Evolutionary conservation across 2,888 invertebrate genomes (phyloP).

Genomic region (Syritta pipiens): DNA sequence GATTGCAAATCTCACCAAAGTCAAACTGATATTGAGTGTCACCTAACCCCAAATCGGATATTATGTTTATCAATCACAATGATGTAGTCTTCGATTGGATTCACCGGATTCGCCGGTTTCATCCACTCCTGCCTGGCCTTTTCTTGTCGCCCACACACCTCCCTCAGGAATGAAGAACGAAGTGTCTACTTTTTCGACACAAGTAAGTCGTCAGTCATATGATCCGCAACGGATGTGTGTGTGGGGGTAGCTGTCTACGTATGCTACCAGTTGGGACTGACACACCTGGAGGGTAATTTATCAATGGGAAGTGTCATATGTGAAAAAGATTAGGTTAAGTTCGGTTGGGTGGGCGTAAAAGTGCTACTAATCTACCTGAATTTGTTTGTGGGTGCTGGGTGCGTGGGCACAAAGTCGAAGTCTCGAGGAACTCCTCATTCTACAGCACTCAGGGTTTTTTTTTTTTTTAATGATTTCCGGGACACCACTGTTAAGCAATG

Average conservation of each 20-base stretch:
- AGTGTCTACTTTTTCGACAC: conserved; percentile 59
- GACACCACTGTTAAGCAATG: too few species aligned
- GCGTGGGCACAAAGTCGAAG: too few species aligned
- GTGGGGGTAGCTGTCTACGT: not conserved
- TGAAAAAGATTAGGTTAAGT: conserved; percentile 24
- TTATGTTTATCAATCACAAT: conserved; percentile 65
- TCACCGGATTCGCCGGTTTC: not conserved
- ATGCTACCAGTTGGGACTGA: conserved; percentile 40
- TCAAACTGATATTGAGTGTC: conserved; percentile 61
- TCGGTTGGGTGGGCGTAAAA: not conserved
- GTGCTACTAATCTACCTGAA: too few species aligned
- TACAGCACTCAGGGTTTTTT: too few species aligned
- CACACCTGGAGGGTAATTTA: conserved; percentile 63
- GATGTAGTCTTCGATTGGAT: conserved; percentile 51
- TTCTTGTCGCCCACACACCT: not conserved
- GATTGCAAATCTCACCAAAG: conserved; percentile 35
- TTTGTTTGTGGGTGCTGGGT: too few species aligned
- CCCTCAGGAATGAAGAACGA: conserved; percentile 30
- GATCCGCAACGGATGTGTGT: conserved; percentile 48
- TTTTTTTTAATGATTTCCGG: too few species aligned
- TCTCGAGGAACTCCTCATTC: too few species aligned
- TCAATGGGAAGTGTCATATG: conserved; percentile 44
- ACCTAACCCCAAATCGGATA: conserved; percentile 62
- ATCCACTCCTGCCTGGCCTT: not conserved
- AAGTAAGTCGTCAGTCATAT: conserved; percentile 62